Evolutionary conservation across 2,888 invertebrate genomes (phyloP).

Genomic region (Dolichomitus sp.): DNA sequence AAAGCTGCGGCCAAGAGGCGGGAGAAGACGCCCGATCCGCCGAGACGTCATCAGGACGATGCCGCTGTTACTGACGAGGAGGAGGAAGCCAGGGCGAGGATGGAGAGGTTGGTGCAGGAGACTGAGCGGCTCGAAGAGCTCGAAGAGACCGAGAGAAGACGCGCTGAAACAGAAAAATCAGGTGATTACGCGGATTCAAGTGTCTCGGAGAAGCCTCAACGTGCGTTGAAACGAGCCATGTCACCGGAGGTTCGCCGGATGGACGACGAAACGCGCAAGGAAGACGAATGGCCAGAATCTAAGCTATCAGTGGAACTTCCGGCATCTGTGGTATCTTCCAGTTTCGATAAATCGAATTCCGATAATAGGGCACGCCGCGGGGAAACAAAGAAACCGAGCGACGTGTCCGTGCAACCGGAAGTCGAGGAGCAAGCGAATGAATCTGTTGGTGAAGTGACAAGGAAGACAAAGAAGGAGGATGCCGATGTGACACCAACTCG

Average conservation of each 20-base stretch:
- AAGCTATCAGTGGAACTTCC: neutral
- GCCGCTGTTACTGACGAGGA: constrained; percentile 73
- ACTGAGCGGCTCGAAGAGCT: constrained; percentile 76
- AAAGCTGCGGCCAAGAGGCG: constrained; percentile 80
- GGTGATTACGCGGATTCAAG: neutral
- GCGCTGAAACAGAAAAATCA: constrained; percentile 31
- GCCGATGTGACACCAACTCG: neutral
- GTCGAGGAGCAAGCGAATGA: constrained; percentile 9
- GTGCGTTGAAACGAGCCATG: constrained; percentile 29
- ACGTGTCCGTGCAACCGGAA: neutral
- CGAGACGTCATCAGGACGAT: constrained; percentile 66
- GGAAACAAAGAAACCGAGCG: constrained; percentile 10
- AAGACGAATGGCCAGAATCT: constrained; percentile 55
- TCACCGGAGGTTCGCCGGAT: constrained; percentile 54
- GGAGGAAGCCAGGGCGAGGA: constrained; percentile 77
- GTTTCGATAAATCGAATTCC: neutral
- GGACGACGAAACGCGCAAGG: constrained; percentile 62
- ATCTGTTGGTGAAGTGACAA: neutral
- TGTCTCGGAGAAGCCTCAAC: constrained; percentile 23
- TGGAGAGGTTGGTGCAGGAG: constrained; percentile 83
- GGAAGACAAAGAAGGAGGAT: constrained; percentile 5
- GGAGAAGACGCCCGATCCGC: constrained; percentile 82
- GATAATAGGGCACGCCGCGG: neutral
- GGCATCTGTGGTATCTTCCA: neutral
- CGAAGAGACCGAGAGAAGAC: constrained; percentile 54